Base-by-base conservation (phyloP, 2,888 invertebrate genomes). In the Perdita meconis region DNA sequence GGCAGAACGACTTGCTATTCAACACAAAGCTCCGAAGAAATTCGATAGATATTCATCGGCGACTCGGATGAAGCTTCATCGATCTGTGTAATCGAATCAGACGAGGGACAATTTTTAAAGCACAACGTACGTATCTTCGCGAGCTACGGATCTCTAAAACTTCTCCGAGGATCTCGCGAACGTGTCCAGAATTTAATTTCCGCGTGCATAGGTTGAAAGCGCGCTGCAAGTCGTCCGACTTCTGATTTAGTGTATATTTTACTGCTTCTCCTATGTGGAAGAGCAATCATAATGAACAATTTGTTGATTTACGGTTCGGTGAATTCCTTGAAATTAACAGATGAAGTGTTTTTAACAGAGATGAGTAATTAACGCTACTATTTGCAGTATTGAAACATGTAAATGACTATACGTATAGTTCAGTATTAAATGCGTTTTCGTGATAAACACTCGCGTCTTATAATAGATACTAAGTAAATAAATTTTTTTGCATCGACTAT, bases 71-170 rank as follows among this genome's bases (percentile, higher is more conserved):
- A 44, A 30, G 63, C 70, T 19, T 24, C 59, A 66, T 51, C 51
- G 47, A 56, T 79, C 55, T 19, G 34, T 24, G 36, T 64, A 56
- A 68, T 73, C 53, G 60, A 50, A 47, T 47, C 16, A 6, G 19
- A 38, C 8, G 34, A 44, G 51, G n/a, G 44, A 73, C 50, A 68
- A 74, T 63, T 74, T 6, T 22, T 30, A 30, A 30, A 6, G 30
- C 2, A 30, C 30, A 30, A 6, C 6, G 3, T 30, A 6, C 6
- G 3, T 30, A 30, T 30, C 30, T 50, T 24, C 2, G 5, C 12
- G 8, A 12, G 4, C 2, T 50, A n/a, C 2, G 19, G 38, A 26
- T 53, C 6, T 64, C 1, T 10, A 19, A 47, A 22, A 53, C 24
- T 26, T 19, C 50, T 51, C 38, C 16, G n/a, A 24, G 4, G 38